Base-by-base conservation (phyloP, 2,113 vertebrate genomes). In the Puffinus mauretanicus region DNA sequence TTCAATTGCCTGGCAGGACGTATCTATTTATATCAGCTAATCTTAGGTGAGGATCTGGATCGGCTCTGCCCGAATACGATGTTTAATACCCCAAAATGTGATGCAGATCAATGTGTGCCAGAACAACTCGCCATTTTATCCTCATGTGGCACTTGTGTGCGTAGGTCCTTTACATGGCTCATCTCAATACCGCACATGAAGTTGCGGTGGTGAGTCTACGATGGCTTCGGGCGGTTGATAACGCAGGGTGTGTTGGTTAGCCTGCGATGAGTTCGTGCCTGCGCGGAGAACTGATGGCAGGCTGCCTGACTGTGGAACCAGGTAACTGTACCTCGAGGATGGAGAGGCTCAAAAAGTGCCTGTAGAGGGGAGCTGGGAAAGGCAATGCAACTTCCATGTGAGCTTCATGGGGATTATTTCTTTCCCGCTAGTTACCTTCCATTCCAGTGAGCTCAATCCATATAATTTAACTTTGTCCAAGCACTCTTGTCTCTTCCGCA, bases 81-180 rank as follows among this genome's bases (percentile, higher is more conserved):
- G 3, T 82, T 84, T 78, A 60, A 38, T 49, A 76, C 24, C 5
- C 51, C 18, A 32, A 55, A 65, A 80, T 16, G 46, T 49, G 38
- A 30, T 0, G 1, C 26, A n/a, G 29, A 60, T 52, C 16, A 42
- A 5, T 3, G 7, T 1, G 0, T 32, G 19, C 14, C 42, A 8
- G 30, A 84, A 6, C 46, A 42, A 40, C 10, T 61, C 2, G 0
- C 25, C 13, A 1, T 32, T 78, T 80, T 70, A 29, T 22, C 19
- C 17, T 34, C 30, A 8, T 1, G 1, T 27, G n/a, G 17, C 12
- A 3, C 11, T 47, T n/a, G 13, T 6, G 11, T 8, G 17, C 1
- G 0, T 34, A 40, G 46, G 21, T 66, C 30, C 15, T 60, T 69
- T 13, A 25, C 5, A 10, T 0, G 7, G 38, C 61, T 87, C 20